Evolutionary conservation across 1,140 invertebrate species (phyloP).

Genomic region (Nylanderia fulva): DNA sequence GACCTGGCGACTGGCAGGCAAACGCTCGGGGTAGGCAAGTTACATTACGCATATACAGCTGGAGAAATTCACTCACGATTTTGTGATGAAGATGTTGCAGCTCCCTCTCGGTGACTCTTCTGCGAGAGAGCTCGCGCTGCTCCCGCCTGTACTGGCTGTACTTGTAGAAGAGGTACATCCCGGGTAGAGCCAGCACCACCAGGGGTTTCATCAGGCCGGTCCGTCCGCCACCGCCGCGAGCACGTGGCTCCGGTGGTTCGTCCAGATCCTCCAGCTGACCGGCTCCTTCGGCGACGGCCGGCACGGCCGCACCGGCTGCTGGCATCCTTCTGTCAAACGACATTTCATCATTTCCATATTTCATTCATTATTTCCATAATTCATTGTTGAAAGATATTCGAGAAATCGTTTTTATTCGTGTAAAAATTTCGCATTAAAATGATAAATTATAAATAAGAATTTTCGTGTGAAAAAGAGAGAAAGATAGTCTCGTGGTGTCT

Average conservation of each 20-base stretch:
- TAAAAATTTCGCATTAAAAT: neutral
- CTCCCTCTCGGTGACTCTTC: conserved; percentile 93
- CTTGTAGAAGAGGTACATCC: conserved; percentile 96
- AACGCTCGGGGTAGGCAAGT: neutral
- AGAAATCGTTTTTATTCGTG: neutral
- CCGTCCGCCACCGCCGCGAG: conserved; percentile 83
- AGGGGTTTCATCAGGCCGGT: conserved; percentile 91
- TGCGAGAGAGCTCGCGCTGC: conserved; percentile 92
- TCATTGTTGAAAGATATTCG: too few species aligned
- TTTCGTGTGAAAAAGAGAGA: neutral
- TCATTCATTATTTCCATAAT: too few species aligned
- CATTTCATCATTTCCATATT: too few species aligned
- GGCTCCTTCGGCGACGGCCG: conserved; percentile 77
- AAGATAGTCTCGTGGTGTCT: neutral
- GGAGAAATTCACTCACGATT: conserved; percentile 90
- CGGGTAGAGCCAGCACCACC: conserved; percentile 92
- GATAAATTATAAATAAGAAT: neutral
- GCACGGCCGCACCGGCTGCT: conserved; percentile 76
- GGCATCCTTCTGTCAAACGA: conserved; percentile 76
- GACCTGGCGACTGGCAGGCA: neutral
- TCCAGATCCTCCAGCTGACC: conserved; percentile 81
- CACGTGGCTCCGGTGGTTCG: conserved; percentile 81
- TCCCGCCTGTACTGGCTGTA: conserved; percentile 94
- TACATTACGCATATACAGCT: neutral
- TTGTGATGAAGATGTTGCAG: conserved; percentile 95